A percentile compares a stretch with the other conserved stretches of the same genome.
These are phyloP conservation scores for Novumbra hubbsi DNA, from an alignment of 2,797 vertebrate genomes.

Conservation along the genomic window DNA sequence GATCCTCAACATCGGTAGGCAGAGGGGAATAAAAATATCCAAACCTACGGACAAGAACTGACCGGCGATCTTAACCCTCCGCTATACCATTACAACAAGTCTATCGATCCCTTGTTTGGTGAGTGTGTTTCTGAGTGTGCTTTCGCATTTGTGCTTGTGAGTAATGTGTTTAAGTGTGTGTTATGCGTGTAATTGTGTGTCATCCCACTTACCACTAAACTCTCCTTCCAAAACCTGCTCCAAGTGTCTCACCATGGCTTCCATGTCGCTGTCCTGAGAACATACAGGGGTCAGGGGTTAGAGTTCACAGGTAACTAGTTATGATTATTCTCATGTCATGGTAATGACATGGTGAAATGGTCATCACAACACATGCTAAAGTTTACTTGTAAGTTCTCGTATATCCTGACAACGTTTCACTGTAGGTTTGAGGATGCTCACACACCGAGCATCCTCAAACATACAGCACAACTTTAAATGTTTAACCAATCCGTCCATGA, in stretches of 20 bases:
- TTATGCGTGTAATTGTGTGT: neutral
- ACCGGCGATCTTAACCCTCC: neutral
- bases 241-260: conserved; percentile 64
- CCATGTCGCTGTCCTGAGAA: conserved; percentile 59
- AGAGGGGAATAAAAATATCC: neutral
- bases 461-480: neutral
- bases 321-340: neutral
- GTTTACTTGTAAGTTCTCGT: neutral
- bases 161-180: neutral
- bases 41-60: neutral
- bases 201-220: conserved; percentile 40
- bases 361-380: neutral
- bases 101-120: neutral
- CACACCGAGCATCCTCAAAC: too few species aligned
- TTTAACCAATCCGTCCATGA: neutral
- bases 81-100: neutral
- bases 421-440: neutral
- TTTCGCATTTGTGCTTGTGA: too few species aligned
- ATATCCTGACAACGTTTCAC: neutral
- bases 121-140: neutral
- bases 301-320: neutral
- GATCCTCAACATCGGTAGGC: neutral
- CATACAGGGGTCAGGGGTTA: conserved; percentile 3
- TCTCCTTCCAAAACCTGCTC: conserved; percentile 58
- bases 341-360: neutral